Base-by-base conservation (phyloP, 2,888 invertebrate genomes). In the Petrolisthes cinctipes region DNA sequence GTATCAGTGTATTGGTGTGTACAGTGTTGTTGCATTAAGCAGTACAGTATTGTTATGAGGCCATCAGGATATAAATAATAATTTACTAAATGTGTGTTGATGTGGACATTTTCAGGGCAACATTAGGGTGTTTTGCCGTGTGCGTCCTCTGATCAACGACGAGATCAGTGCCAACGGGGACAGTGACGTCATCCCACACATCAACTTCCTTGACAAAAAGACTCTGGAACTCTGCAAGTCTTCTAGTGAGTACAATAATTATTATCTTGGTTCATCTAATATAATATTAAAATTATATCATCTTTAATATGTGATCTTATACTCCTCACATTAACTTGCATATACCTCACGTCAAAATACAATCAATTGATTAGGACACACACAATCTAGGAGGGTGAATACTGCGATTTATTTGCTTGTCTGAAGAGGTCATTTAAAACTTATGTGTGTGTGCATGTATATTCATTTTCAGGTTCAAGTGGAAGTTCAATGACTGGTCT, bases 51-150 rank as follows among this genome's bases (percentile, higher is more conserved):
- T 17, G 2, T 75, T 9, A 23, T 17, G 11, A n/a, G 20, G 23
- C 2, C 3, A 75, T 17, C 17, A 75, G 37, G 9, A 37, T 1
- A 75, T 23, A 17, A n/a, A 23, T 9, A 1, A 20, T n/a, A 9
- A 23, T 37, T 17, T 20, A 9, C 20, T 20, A 20, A 75, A 17
- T 75, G 9, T 23, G n/a, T 20, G n/a, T n/a, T n/a, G n/a, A n/a
- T n/a, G n/a, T n/a, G 75, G 2, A 9, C 14, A 5, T 61, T 81
- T 66, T 23, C 86, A 93, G 93, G 94, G 94, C 37, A 94, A 94
- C 91, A 93, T 94, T 83, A 92, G 94, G 6, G 94, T 94, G 53
- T 94, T 93, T 91, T 93, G 93, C 88, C 92, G 94, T 57, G 92
- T 94, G 4, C 92, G 93, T 20, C 94, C 94, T 0, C 89, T 93